Evolutionary conservation across 1,140 invertebrate species (phyloP).

Genomic region (Drosophila malerkotliana): DNA sequence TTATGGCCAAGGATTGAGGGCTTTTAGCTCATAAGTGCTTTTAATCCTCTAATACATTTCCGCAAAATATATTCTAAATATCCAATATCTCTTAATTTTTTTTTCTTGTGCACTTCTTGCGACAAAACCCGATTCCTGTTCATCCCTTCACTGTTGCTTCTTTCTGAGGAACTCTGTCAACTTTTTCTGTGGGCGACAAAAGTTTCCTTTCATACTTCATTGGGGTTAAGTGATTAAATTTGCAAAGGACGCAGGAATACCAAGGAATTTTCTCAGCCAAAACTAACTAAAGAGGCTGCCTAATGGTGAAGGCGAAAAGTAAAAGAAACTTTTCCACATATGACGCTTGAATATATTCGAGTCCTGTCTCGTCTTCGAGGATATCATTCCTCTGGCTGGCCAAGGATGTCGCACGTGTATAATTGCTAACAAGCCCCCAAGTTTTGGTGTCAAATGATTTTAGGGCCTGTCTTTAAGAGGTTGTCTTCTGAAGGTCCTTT

Average conservation of each 20-base stretch:
- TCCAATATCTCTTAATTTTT: background rate
- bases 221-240: constrained; percentile 80
- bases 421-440: constrained; percentile 56
- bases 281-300: constrained; percentile 9
- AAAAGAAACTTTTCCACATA: constrained; percentile 55
- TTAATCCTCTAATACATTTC: background rate
- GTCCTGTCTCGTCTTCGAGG: background rate
- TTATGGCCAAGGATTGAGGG: background rate
- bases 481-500: background rate
- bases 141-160: constrained; percentile 22
- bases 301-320: constrained; percentile 19
- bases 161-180: constrained; percentile 37
- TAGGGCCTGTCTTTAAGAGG: background rate
- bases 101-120: constrained; percentile 4
- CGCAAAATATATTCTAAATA: background rate
- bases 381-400: background rate
- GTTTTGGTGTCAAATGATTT: constrained; percentile 35
- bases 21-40: background rate
- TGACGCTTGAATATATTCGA: constrained; percentile 48
- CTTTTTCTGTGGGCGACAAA: constrained; percentile 55
- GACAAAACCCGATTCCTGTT: constrained; percentile 22
- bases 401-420: constrained; percentile 27
- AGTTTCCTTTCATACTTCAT: constrained; percentile 72
- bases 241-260: constrained; percentile 58
- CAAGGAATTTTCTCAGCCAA: constrained; percentile 13